Percentiles rank a stretch among this genome's conserved stretches.
Conservation (phyloP, 2,113 vertebrate species). For the Callithrix jacchus region DNA sequence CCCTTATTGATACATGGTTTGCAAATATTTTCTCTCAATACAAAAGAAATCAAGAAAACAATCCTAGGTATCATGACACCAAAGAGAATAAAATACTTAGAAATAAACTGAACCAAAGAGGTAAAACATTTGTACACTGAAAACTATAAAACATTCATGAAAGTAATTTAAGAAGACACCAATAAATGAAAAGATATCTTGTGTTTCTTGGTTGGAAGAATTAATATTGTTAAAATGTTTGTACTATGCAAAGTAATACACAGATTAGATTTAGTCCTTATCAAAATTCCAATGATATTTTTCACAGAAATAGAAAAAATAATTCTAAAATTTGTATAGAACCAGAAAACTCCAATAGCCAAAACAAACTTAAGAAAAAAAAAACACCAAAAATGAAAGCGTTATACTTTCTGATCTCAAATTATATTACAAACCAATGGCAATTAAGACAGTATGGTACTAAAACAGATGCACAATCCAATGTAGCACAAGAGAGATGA, state of each 20-base stretch:
- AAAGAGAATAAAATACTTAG: neutral
- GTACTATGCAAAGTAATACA: neutral
- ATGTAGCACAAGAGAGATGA: neutral
- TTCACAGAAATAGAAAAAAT: neutral
- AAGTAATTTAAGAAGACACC: neutral
- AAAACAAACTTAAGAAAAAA: neutral
- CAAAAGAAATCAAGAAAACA: neutral
- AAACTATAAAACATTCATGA: neutral
- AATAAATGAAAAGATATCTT: neutral
- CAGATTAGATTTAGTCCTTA: neutral
- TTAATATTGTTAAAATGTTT: neutral
- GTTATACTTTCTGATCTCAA: neutral
- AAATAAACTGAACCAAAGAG: neutral
- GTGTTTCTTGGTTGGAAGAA: neutral
- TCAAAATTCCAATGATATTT: neutral
- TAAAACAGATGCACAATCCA: neutral
- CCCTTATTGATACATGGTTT: neutral
- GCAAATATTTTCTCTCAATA: neutral
- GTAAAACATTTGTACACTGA: neutral
- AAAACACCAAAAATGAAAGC: neutral
- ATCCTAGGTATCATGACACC: neutral
- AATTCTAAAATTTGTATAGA: neutral
- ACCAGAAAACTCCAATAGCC: neutral
- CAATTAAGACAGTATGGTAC: neutral
- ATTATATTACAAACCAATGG: neutral